Conservation (phyloP, 92 coral and sea anemone genomes). For the Actinostola sp. region DNA sequence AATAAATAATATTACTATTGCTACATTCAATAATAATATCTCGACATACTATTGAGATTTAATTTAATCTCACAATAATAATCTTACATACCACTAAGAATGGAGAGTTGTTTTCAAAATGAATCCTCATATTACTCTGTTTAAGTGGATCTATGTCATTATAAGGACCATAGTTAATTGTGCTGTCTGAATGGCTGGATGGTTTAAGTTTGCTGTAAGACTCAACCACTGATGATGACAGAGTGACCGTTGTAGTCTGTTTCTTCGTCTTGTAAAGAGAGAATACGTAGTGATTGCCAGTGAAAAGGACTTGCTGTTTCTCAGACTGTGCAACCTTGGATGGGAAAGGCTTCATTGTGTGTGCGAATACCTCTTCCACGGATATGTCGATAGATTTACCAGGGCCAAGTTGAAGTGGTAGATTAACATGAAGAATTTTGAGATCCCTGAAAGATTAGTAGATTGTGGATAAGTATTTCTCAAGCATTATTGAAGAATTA, state of each 20-base stretch:
- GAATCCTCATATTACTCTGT: constrained; percentile 80
- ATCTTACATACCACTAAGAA: constrained; percentile 81
- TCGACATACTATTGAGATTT: too few species aligned
- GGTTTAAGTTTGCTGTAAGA: constrained; percentile 92
- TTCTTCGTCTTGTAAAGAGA: constrained; percentile 71
- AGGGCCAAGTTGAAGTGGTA: constrained; percentile 63
- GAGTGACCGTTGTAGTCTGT: constrained; percentile 84
- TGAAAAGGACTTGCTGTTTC: constrained; percentile 86
- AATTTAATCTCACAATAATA: background rate
- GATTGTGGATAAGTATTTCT: too few species aligned
- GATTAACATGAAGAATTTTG: constrained; percentile 64
- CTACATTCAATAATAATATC: too few species aligned
- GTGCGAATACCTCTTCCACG: constrained; percentile 83
- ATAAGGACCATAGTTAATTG: constrained; percentile 88
- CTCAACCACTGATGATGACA: constrained; percentile 86
- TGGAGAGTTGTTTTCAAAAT: constrained; percentile 96
- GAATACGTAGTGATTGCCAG: constrained; percentile 93
- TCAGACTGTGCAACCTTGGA: constrained; percentile 87
- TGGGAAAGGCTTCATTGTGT: constrained; percentile 93
- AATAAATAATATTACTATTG: too few species aligned
- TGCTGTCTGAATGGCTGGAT: constrained; percentile 75
- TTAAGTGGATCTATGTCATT: constrained; percentile 76
- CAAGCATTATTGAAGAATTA: too few species aligned
- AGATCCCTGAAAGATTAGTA: constrained; percentile 57
- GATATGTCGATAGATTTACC: constrained; percentile 65